Evolutionary conservation across 1,140 invertebrate genomes (phyloP).

Genomic region (Rhopalosiphum padi): DNA sequence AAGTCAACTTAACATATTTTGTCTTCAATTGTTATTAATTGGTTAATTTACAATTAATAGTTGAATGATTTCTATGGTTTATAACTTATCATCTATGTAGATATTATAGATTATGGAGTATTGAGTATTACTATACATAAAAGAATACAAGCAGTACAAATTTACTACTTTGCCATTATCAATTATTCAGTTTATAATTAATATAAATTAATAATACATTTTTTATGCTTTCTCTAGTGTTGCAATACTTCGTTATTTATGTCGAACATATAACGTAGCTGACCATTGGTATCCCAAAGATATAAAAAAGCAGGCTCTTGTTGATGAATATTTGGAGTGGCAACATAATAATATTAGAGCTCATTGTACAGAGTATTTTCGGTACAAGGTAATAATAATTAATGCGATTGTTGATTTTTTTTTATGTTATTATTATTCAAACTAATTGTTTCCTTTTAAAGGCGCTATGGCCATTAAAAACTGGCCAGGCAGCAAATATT

Average conservation of each 20-base stretch:
- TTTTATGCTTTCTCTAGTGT: constrained; percentile 68
- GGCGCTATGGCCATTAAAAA: background rate
- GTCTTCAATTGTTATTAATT: background rate
- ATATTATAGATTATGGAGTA: too few species aligned
- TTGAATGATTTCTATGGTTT: too few species aligned
- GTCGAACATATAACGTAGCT: constrained; percentile 66
- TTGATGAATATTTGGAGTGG: constrained; percentile 89
- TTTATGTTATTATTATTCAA: background rate
- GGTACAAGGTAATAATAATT: constrained; percentile 68
- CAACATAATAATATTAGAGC: constrained; percentile 79
- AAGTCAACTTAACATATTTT: background rate
- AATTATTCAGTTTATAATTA: background rate
- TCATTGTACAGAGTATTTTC: constrained; percentile 76
- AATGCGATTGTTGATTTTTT: constrained; percentile 19
- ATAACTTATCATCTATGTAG: too few species aligned
- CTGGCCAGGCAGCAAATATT: background rate
- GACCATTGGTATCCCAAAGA: constrained; percentile 79
- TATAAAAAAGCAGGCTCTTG: constrained; percentile 71
- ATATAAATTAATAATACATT: too few species aligned
- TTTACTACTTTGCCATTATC: background rate
- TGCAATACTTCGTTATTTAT: constrained; percentile 74
- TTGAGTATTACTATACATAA: too few species aligned
- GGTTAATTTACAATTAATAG: background rate
- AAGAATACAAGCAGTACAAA: background rate
- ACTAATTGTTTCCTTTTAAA: background rate